phyloP scores from a whole-genome alignment of 2,888 invertebrate genomes.

The Dascillus cervinus region DNA sequence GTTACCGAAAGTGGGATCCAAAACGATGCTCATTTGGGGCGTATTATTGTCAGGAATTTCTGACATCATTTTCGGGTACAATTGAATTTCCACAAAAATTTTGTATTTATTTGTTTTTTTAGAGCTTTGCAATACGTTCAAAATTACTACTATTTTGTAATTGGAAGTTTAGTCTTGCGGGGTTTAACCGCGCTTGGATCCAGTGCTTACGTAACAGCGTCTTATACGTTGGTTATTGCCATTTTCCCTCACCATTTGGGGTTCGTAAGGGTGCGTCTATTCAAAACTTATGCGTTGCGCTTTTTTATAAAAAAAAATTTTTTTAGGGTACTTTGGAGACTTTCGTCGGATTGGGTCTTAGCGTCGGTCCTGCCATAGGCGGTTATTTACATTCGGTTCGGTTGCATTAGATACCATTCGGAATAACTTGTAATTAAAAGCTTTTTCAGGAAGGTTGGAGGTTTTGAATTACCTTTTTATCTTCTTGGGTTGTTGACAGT shows the following conservation, averaged over 20 bases:
- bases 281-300: neutral
- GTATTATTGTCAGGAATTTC: conserved; percentile 64
- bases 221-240: conserved; percentile 68
- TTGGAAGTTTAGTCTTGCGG: conserved; percentile 62
- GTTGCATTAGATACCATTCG: conserved; percentile 4
- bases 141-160: conserved; percentile 52
- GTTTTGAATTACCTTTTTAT: conserved; percentile 72
- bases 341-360: conserved; percentile 72
- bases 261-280: conserved; percentile 53
- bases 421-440: conserved; percentile 1
- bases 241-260: conserved; percentile 68
- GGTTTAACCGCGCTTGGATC: conserved; percentile 68
- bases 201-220: conserved; percentile 67
- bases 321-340: conserved; percentile 66
- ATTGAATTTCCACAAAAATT: too few species aligned
- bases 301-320: conserved; percentile 1
- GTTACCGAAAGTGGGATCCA: conserved; percentile 61
- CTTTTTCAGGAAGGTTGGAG: conserved; percentile 60
- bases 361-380: conserved; percentile 72
- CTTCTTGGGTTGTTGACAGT: conserved; percentile 61
- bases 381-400: conserved; percentile 52
- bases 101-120: conserved; percentile 20
- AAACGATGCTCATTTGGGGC: conserved; percentile 60
- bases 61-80: conserved; percentile 68
- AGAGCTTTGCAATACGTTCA: conserved; percentile 58